A percentile compares a stretch with the other conserved stretches of the same genome.
Evolutionary conservation across 2,113 vertebrate genomes (phyloP).

Genomic region (Aspiorhynchus laticeps): DNA sequence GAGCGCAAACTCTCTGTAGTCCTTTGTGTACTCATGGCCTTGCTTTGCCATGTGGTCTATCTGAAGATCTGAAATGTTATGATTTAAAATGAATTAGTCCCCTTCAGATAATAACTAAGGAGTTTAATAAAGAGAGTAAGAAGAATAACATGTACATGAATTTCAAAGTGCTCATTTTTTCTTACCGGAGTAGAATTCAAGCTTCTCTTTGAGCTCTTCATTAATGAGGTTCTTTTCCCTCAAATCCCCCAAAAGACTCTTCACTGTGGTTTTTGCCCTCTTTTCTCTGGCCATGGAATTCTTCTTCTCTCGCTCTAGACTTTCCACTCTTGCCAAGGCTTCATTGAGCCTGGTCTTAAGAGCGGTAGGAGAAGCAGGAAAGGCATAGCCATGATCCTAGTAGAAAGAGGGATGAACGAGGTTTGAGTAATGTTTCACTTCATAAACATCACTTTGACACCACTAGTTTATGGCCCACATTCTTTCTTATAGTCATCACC

Average conservation of each 20-base stretch:
- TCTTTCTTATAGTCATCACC: no score
- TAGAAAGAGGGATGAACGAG: conserved; percentile 10
- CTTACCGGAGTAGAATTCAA: conserved; percentile 49
- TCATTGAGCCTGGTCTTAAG: conserved; percentile 37
- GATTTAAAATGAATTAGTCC: not conserved
- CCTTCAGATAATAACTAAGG: not conserved
- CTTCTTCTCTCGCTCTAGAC: conserved; percentile 45
- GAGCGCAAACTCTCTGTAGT: not conserved
- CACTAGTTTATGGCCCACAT: no score
- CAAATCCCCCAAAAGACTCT: conserved; percentile 49
- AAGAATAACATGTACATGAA: conserved; percentile 14
- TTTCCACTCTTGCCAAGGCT: conserved; percentile 29
- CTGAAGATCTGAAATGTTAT: not conserved
- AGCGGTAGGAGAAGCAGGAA: conserved; percentile 13
- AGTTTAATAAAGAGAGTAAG: not conserved
- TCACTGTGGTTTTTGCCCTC: conserved; percentile 43
- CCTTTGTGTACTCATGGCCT: no score
- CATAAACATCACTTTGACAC: no score
- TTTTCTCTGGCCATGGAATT: conserved; percentile 53
- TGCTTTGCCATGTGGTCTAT: not conserved
- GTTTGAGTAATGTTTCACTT: not conserved
- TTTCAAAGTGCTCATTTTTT: conserved; percentile 38
- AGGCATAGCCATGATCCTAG: conserved; percentile 26
- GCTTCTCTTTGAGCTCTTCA: conserved; percentile 41
- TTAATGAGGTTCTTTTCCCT: conserved; percentile 48